A percentile compares a stretch with the other conserved stretches of the same genome.
Evolutionary conservation across 2,888 invertebrate genomes (phyloP).

Genomic region (Tenthredo amoena): DNA sequence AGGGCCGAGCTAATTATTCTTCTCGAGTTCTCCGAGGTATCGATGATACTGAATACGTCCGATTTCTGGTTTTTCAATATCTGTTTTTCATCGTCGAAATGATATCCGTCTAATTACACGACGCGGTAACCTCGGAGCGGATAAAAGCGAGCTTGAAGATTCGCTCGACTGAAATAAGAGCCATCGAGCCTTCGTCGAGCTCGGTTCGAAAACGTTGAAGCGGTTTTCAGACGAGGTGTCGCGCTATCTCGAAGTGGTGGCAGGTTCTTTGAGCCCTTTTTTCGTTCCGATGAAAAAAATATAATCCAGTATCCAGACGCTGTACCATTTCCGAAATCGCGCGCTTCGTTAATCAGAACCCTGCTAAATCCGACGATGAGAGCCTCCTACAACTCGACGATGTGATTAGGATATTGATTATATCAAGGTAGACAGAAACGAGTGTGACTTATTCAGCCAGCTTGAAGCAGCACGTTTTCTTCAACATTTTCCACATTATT

Average conservation of each 20-base stretch:
- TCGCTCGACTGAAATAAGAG: neutral
- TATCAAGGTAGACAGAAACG: neutral
- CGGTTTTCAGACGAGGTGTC: neutral
- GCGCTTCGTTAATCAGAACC: neutral
- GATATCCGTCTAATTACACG: slow-evolving; percentile 16
- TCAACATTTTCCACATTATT: neutral
- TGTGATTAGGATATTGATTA: neutral
- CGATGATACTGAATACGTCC: neutral
- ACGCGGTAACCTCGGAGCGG: neutral
- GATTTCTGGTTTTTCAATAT: neutral
- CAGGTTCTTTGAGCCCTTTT: neutral
- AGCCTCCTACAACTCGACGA: neutral
- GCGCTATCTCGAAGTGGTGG: neutral
- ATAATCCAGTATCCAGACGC: neutral
- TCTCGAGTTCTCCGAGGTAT: neutral
- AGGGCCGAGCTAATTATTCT: neutral
- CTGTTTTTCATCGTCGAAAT: neutral
- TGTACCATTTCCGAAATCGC: neutral
- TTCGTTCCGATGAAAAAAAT: neutral
- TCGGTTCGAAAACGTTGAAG: slow-evolving; percentile 1
- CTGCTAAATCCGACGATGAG: neutral
- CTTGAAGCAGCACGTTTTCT: neutral
- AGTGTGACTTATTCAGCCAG: neutral
- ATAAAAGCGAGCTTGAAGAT: neutral
- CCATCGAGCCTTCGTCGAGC: neutral